These are phyloP conservation scores for Plectrocnemia conspersa DNA, from an alignment of 1,140 invertebrate genomes.

Conservation along the genomic window DNA sequence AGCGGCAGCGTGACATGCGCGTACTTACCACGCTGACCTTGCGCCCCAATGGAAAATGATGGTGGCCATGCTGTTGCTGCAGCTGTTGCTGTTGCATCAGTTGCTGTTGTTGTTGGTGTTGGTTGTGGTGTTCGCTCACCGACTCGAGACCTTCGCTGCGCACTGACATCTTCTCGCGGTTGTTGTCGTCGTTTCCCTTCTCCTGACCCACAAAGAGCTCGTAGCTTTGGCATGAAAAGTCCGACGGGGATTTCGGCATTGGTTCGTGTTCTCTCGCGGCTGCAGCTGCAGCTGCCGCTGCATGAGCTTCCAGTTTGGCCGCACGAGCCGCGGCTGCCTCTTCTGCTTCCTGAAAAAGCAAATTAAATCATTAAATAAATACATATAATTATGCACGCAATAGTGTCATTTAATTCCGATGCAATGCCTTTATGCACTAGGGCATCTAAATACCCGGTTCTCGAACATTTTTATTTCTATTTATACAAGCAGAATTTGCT, in stretches of 20 bases:
- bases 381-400: too few species aligned
- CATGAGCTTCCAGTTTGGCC: conserved; percentile 65
- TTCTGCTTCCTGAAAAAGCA: conserved; percentile 66
- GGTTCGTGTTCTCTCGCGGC: conserved; percentile 53
- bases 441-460: too few species aligned
- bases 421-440: too few species aligned
- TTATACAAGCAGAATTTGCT: too few species aligned
- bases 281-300: conserved; percentile 57
- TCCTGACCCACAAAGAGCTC: conserved; percentile 84
- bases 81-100: conserved; percentile 45
- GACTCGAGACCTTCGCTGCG: conserved; percentile 80
- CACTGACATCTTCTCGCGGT: conserved; percentile 85
- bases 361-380: too few species aligned
- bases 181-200: conserved; percentile 80
- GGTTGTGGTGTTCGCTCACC: conserved; percentile 73
- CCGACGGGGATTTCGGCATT: conserved; percentile 79
- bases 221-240: conserved; percentile 84
- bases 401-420: too few species aligned
- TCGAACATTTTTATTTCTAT: too few species aligned
- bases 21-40: conserved; percentile 88
- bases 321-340: conserved; percentile 70
- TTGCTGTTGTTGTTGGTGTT: conserved; percentile 46
- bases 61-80: conserved; percentile 50
- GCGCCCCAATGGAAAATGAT: conserved; percentile 58
- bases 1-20: conserved; percentile 38